Percentiles rank a stretch among this genome's conserved stretches.
phyloP scores from a whole-genome alignment of 2,888 invertebrate species.

The Aspidiotus destructor region DNA sequence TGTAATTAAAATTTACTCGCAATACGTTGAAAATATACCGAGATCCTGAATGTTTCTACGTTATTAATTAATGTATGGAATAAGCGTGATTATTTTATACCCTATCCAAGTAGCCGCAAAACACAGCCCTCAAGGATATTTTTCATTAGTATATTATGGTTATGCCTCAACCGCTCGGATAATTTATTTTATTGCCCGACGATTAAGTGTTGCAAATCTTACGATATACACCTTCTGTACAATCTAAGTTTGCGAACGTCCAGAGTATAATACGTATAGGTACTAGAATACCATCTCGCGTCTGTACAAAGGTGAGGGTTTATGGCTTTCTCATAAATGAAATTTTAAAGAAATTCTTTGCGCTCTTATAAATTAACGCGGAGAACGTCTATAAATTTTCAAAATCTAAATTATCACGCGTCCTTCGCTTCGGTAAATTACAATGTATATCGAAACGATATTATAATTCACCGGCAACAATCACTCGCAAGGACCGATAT shows the following conservation, averaged over 20 bases:
- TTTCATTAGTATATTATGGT: not conserved
- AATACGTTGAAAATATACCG: not conserved
- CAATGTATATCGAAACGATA: no score
- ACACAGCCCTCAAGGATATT: slow-evolving; percentile 1
- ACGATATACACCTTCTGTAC: not conserved
- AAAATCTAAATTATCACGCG: no score
- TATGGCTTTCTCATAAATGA: no score
- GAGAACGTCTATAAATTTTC: no score
- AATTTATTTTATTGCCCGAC: slow-evolving; percentile 2
- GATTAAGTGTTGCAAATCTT: not conserved
- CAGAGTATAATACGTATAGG: not conserved
- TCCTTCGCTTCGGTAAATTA: no score
- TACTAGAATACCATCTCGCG: no score
- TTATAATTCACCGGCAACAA: no score
- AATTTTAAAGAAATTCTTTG: no score
- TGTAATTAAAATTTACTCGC: slow-evolving; percentile 4
- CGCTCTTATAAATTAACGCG: no score
- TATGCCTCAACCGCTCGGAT: slow-evolving; percentile 1
- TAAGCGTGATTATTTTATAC: not conserved
- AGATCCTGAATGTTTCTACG: slow-evolving; percentile 1
- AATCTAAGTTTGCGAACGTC: not conserved
- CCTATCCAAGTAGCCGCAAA: not conserved
- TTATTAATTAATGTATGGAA: not conserved
- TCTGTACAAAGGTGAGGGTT: no score
- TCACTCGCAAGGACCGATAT: no score